Evolutionary conservation across 2,797 vertebrate species (phyloP).

Genomic region (Microctenopoma stevenorrisi): DNA sequence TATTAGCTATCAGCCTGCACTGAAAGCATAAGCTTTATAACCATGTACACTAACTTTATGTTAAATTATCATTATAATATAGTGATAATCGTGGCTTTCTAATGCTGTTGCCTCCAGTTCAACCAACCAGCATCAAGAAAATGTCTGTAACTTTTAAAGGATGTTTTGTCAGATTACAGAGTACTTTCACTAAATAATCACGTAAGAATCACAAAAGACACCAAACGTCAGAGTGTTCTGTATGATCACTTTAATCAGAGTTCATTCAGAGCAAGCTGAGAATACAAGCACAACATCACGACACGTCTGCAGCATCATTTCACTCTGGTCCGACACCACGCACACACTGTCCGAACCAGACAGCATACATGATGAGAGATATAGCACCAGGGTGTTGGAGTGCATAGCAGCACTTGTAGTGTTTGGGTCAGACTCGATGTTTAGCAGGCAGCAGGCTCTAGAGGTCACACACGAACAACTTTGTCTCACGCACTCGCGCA

Average conservation of each 20-base stretch:
- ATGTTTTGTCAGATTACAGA: background rate
- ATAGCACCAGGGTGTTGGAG: constrained; percentile 86
- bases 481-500: constrained; percentile 14
- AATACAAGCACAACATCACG: constrained; percentile 91
- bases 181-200: background rate
- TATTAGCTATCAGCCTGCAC: no score
- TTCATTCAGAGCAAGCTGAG: constrained; percentile 92
- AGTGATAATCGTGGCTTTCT: background rate
- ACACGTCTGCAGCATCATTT: constrained; percentile 81
- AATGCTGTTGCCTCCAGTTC: background rate
- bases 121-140: no score
- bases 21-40: no score
- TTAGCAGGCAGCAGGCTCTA: constrained; percentile 65
- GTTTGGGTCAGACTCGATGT: constrained; percentile 56
- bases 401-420: constrained; percentile 80
- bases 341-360: constrained; percentile 72
- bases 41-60: no score
- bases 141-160: no score
- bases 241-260: constrained; percentile 89
- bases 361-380: constrained; percentile 79
- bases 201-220: background rate
- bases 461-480: constrained; percentile 54
- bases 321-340: constrained; percentile 53
- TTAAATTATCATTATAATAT: no score
- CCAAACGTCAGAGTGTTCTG: constrained; percentile 41